Conservation (phyloP, 2,797 vertebrate species). For the Sebastes trivittatus region DNA sequence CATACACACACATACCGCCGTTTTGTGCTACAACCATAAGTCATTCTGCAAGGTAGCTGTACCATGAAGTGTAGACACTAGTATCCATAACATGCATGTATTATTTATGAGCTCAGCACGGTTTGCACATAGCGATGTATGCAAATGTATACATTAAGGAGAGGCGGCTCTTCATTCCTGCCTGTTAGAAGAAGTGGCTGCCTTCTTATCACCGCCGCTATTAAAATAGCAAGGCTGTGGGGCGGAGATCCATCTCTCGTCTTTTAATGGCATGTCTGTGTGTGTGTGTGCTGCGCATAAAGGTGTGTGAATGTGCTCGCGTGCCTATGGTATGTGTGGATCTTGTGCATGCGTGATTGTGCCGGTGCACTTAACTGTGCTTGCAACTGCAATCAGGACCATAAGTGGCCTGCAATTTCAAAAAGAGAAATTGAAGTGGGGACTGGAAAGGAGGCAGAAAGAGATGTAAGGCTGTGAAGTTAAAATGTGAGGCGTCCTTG, state of each 20-base stretch:
- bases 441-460: slow-evolving; percentile 11
- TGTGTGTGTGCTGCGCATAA: background rate
- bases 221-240: slow-evolving; percentile 62
- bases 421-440: slow-evolving; percentile 52
- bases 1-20: background rate
- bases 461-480: slow-evolving; percentile 23
- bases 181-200: slow-evolving; percentile 48
- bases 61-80: slow-evolving; percentile 45
- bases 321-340: slow-evolving; percentile 2
- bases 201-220: slow-evolving; percentile 47
- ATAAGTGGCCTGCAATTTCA: slow-evolving; percentile 62
- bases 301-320: background rate
- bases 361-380: slow-evolving; percentile 47
- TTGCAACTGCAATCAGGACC: slow-evolving; percentile 55
- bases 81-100: slow-evolving; percentile 60
- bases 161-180: slow-evolving; percentile 55
- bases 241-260: slow-evolving; percentile 61
- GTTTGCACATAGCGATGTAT: slow-evolving; percentile 35
- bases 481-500: slow-evolving; percentile 39
- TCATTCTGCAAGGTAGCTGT: slow-evolving; percentile 51
- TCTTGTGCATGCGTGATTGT: slow-evolving; percentile 32
- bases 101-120: slow-evolving; percentile 64
- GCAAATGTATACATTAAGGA: slow-evolving; percentile 66
- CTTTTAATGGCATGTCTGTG: slow-evolving; percentile 40
- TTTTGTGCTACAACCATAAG: slow-evolving; percentile 44